phyloP scores from a whole-genome alignment of 2,113 vertebrate species.

The Gallinago jamesoni region DNA sequence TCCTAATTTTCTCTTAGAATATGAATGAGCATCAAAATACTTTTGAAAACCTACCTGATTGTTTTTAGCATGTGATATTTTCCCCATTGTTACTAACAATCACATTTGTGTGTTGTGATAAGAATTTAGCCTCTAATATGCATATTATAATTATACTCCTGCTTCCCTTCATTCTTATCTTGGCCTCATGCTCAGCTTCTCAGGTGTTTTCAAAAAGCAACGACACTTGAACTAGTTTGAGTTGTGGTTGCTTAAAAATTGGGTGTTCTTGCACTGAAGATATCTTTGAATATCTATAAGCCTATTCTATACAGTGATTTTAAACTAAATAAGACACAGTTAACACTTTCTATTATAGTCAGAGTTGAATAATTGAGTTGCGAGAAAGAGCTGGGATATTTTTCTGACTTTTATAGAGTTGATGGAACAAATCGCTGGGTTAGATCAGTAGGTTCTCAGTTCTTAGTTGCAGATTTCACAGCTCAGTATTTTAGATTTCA shows the following conservation, averaged over 20 bases:
- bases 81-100: neutral
- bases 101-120: neutral
- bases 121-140: neutral
- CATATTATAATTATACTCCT: neutral
- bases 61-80: neutral
- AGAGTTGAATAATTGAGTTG: neutral
- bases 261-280: neutral
- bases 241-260: neutral
- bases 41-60: neutral
- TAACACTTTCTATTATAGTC: neutral
- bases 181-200: neutral
- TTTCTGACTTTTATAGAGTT: neutral
- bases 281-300: neutral
- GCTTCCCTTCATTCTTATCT: neutral
- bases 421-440: neutral
- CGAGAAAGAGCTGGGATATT: neutral
- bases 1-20: neutral
- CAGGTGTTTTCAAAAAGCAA: neutral
- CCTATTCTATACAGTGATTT: neutral
- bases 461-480: neutral
- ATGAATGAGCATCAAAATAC: neutral
- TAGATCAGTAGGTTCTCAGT: neutral
- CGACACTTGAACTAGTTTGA: neutral
- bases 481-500: neutral
- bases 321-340: neutral